phyloP scores from a whole-genome alignment of 2,797 vertebrate genomes.

The Sphenodon punctatus region DNA sequence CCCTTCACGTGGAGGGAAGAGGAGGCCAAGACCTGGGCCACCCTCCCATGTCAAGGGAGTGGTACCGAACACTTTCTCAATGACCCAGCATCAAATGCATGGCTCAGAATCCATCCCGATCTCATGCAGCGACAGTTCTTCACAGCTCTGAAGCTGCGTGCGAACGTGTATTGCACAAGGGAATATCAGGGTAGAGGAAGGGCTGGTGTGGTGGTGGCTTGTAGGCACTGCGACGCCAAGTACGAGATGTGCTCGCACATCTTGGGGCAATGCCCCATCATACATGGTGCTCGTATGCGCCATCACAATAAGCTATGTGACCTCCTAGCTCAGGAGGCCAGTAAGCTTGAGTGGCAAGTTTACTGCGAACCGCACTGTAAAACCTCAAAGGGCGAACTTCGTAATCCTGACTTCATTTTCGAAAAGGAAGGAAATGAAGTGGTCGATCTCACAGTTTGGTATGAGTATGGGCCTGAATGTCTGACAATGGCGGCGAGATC shows the following conservation, averaged over 20 bases:
- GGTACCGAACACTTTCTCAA: neutral
- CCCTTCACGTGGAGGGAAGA: neutral
- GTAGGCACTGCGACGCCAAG: too few species aligned
- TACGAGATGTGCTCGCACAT: too few species aligned
- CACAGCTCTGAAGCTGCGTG: neutral
- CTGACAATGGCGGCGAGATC: too few species aligned
- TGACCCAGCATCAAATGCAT: neutral
- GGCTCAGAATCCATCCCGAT: neutral
- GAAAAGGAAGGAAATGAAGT: neutral
- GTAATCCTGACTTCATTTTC: neutral
- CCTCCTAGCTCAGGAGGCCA: neutral
- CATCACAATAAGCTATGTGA: neutral
- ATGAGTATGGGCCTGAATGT: too few species aligned
- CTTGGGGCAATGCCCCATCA: too few species aligned
- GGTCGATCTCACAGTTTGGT: too few species aligned
- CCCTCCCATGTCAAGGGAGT: neutral
- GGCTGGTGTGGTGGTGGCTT: too few species aligned
- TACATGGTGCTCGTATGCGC: too few species aligned
- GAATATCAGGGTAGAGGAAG: too few species aligned
- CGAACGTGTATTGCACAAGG: too few species aligned
- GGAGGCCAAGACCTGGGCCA: neutral
- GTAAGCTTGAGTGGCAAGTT: neutral
- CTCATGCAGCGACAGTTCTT: neutral
- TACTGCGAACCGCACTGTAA: neutral
- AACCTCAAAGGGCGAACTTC: neutral